A percentile compares a stretch with the other conserved stretches of the same genome.
Evolutionary conservation across 2,113 vertebrate species (phyloP).

Genomic region (Odocoileus hemionus): DNA sequence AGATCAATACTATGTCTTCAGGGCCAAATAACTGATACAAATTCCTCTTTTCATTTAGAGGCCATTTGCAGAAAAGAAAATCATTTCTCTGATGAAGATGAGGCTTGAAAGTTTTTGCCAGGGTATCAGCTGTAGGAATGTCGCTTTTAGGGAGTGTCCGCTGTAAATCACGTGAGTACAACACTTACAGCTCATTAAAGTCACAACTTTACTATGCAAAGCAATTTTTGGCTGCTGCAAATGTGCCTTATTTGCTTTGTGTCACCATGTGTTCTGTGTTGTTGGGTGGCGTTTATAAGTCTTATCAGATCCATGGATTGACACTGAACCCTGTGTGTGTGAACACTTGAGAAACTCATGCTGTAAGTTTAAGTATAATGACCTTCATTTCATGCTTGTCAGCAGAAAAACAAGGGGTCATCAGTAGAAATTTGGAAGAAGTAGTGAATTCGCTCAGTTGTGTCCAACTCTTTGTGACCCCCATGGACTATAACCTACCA

Average conservation of each 20-base stretch:
- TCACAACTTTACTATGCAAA: not conserved
- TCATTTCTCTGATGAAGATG: constrained; percentile 50
- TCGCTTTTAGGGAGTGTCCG: not conserved
- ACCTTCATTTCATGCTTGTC: not conserved
- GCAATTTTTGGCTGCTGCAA: not conserved
- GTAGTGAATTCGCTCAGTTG: not conserved
- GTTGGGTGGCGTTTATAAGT: not conserved
- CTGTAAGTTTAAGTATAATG: accelerated
- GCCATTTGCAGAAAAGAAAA: constrained; percentile 65
- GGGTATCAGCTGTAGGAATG: not conserved
- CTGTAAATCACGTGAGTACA: not conserved
- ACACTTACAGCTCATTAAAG: not conserved
- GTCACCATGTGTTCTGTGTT: not conserved
- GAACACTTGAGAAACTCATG: not conserved
- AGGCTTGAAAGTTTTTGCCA: constrained; percentile 47
- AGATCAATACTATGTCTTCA: constrained; percentile 64
- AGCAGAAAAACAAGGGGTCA: not conserved
- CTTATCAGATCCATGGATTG: not conserved
- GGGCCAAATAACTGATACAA: constrained; percentile 8
- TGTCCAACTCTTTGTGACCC: not conserved
- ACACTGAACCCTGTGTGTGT: not conserved
- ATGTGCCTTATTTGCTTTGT: not conserved
- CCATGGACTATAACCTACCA: not conserved
- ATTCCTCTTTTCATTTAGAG: constrained; percentile 68
- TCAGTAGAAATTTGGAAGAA: not conserved